These are phyloP conservation scores for Aptenodytes patagonicus DNA, from an alignment of 2,113 vertebrate species.

Conservation along the genomic window DNA sequence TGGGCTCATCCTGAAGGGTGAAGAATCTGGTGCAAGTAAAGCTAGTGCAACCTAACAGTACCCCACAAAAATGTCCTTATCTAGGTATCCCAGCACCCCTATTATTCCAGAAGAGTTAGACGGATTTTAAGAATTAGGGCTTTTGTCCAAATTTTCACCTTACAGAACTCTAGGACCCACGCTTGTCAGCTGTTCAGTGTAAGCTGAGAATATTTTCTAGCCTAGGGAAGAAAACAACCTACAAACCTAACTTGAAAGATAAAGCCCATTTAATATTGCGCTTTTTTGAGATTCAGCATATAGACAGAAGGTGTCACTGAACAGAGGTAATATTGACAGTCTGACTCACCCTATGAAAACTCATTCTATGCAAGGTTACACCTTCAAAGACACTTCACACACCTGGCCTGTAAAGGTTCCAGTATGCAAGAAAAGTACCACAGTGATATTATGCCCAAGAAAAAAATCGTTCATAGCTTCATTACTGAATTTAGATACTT, in stretches of 20 bases:
- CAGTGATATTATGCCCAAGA: neutral
- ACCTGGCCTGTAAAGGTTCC: conserved; percentile 38
- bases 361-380: conserved; percentile 3
- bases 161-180: neutral
- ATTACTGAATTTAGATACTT: neutral
- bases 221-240: neutral
- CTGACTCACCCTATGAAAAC: conserved; percentile 56
- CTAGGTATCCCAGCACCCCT: neutral
- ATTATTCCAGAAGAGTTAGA: neutral
- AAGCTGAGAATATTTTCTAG: neutral
- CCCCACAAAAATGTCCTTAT: neutral
- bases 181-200: neutral
- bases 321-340: conserved; percentile 64
- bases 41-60: accelerated
- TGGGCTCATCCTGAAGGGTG: neutral
- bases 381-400: conserved; percentile 22
- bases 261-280: neutral
- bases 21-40: neutral
- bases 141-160: neutral
- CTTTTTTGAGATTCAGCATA: neutral
- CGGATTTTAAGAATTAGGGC: neutral
- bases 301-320: neutral
- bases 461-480: neutral
- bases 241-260: neutral
- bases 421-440: neutral